phyloP scores from a whole-genome alignment of 2,113 vertebrate species.

The Pluvialis apricaria region DNA sequence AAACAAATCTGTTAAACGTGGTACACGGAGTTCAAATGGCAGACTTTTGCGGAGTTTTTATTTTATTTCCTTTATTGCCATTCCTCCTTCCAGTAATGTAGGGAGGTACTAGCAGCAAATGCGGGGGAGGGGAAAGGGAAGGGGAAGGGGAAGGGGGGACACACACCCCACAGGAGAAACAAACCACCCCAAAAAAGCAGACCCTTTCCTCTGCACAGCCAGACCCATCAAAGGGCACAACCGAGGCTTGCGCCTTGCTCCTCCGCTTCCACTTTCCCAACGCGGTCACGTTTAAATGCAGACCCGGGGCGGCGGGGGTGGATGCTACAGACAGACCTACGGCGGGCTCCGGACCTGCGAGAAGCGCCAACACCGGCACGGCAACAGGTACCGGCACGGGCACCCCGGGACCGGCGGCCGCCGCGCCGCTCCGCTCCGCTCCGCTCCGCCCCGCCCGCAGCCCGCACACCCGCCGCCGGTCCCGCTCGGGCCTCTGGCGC shows the following conservation, averaged over 20 bases:
- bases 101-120: background rate
- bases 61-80: background rate
- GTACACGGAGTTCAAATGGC: background rate
- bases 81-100: background rate
- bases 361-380: background rate
- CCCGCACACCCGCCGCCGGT: background rate
- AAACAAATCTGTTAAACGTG: background rate
- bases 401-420: background rate
- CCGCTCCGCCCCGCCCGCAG: background rate
- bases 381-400: background rate
- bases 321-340: accelerated
- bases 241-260: too few relatives aligned
- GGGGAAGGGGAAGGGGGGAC: too few relatives aligned
- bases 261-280: background rate
- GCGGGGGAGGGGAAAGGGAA: too few relatives aligned
- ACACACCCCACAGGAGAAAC: background rate
- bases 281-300: accelerated
- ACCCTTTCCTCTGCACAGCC: background rate
- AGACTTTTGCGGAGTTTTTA: background rate
- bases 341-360: background rate
- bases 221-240: too few relatives aligned
- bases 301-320: too few relatives aligned
- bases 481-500: background rate
- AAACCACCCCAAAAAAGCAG: background rate
- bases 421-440: too few relatives aligned